Evolutionary conservation across 2,888 invertebrate species (phyloP).

Genomic region (Platerodrilus igneus): DNA sequence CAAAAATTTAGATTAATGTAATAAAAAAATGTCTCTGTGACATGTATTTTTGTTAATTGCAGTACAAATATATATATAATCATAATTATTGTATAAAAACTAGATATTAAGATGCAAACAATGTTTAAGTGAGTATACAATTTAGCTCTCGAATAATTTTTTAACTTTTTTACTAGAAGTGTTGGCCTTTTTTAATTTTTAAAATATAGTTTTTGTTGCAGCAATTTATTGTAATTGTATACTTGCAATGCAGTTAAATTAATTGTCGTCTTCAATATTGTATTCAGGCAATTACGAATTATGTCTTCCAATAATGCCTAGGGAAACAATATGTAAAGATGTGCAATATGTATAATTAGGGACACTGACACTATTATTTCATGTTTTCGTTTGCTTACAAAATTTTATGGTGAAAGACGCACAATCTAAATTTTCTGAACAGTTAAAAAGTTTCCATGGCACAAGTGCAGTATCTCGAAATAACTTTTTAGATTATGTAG

Average conservation of each 20-base stretch:
- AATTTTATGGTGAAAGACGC: slow-evolving; percentile 10
- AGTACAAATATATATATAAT: slow-evolving; percentile 45
- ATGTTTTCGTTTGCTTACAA: slow-evolving; percentile 1
- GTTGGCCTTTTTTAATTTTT: slow-evolving; percentile 6
- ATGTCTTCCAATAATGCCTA: slow-evolving; percentile 24
- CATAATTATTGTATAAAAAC: slow-evolving; percentile 28
- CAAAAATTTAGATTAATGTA: slow-evolving; percentile 31
- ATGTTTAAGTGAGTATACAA: slow-evolving; percentile 19
- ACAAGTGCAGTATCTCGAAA: slow-evolving; percentile 20
- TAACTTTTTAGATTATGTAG: slow-evolving; percentile 18
- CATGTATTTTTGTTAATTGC: slow-evolving; percentile 47
- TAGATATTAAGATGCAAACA: slow-evolving; percentile 20
- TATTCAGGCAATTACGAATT: slow-evolving; percentile 22
- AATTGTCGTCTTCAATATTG: slow-evolving; percentile 23
- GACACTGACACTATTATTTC: slow-evolving; percentile 16
- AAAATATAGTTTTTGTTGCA: slow-evolving; percentile 1
- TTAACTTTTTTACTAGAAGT: slow-evolving; percentile 1
- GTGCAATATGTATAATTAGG: slow-evolving; percentile 20
- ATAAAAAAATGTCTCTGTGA: slow-evolving; percentile 38
- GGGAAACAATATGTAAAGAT: slow-evolving; percentile 24
- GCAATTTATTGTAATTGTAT: slow-evolving; percentile 13
- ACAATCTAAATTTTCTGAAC: slow-evolving; percentile 15
- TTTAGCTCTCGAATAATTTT: slow-evolving; percentile 5
- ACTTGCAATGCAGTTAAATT: slow-evolving; percentile 9
- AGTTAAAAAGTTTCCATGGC: slow-evolving; percentile 8